Evolutionary conservation across 2,888 invertebrate genomes (phyloP), one percentile per base, ranked within the genome.

Genomic region (Chydorus sphaericus): DNA sequence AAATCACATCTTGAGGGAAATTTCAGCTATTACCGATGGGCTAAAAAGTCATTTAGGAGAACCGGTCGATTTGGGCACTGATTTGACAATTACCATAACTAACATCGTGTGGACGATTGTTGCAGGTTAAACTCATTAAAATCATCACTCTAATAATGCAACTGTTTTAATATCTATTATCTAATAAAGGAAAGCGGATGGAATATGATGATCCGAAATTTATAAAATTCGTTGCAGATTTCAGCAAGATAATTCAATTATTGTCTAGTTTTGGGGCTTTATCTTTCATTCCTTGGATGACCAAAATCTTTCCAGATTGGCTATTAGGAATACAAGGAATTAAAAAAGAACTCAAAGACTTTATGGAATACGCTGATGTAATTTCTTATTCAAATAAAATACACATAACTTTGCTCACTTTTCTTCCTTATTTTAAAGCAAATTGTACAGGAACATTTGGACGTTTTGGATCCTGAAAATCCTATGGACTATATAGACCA

Each of bases 41-140:
- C 30, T 50, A 8, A 14, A 7, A 8, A 10, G 10, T 18, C 18
- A 6, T 18, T 26, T 16, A 8, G 50, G 50, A 26, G 18, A 50
- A 28, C 50, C 50, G 14, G 29, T 29, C 18, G 50, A 50, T 50
- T 14, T 50, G 7, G 29, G 29, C n/a, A n/a, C n/a, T n/a, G n/a
- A n/a, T n/a, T n/a, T n/a, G n/a, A n/a, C n/a, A n/a, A n/a, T n/a
- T n/a, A 29, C 28, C 28, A 14, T 50, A 10, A 28, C 29, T 7
- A 50, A 50, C 16, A 50, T 50, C 16, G 28, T 50, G 20, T 50
- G 50, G 50, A 29, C 50, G 14, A 28, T 50, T 8, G 50, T 50
- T 5, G 50, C 50, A n/a, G 50, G 50, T 29, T 29, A 10, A n/a
- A n/a, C n/a, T n/a, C n/a, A n/a, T n/a, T n/a, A n/a, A n/a, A n/a